These are phyloP conservation scores for Notodromas monacha DNA, from an alignment of 2,888 invertebrate species.

Conservation along the genomic window DNA sequence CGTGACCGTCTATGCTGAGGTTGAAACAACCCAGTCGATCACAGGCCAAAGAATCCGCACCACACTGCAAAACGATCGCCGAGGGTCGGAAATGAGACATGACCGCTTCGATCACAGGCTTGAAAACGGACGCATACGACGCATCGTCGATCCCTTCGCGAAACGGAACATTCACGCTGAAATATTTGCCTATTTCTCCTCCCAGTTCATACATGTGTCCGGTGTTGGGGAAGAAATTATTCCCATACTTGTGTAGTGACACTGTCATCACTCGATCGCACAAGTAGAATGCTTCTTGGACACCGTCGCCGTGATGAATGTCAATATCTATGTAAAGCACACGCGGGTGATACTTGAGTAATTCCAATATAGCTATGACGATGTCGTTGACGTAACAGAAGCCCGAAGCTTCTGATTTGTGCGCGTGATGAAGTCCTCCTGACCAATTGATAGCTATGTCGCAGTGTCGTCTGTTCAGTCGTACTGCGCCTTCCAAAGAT, in stretches of 20 bases:
- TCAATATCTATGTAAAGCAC: constrained; percentile 96
- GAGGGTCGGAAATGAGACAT: constrained; percentile 90
- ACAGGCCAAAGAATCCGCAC: constrained; percentile 83
- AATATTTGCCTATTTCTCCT: constrained; percentile 73
- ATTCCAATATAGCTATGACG: constrained; percentile 77
- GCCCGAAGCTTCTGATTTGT: constrained; percentile 94
- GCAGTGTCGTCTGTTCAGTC: constrained; percentile 67
- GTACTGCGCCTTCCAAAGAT: constrained; percentile 79
- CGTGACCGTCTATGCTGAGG: constrained; percentile 70
- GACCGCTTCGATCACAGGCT: constrained; percentile 55
- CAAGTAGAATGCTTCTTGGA: constrained; percentile 87
- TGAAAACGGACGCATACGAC: constrained; percentile 67
- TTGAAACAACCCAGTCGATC: constrained; percentile 88
- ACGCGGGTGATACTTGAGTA: constrained; percentile 46
- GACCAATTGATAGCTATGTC: constrained; percentile 99
- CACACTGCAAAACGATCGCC: constrained; percentile 86
- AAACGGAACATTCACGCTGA: constrained; percentile 88
- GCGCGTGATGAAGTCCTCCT: constrained; percentile 92
- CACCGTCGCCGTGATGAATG: constrained; percentile 86
- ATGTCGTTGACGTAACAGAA: constrained; percentile 99
- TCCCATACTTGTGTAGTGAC: constrained; percentile 93
- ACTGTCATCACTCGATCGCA: constrained; percentile 97
- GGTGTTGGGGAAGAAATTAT: constrained; percentile 89
- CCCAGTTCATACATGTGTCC: constrained; percentile 95
- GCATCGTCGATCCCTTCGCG: constrained; percentile 89